Base-by-base conservation (phyloP, 2,888 invertebrate genomes). In the Amorpha juglandis region DNA sequence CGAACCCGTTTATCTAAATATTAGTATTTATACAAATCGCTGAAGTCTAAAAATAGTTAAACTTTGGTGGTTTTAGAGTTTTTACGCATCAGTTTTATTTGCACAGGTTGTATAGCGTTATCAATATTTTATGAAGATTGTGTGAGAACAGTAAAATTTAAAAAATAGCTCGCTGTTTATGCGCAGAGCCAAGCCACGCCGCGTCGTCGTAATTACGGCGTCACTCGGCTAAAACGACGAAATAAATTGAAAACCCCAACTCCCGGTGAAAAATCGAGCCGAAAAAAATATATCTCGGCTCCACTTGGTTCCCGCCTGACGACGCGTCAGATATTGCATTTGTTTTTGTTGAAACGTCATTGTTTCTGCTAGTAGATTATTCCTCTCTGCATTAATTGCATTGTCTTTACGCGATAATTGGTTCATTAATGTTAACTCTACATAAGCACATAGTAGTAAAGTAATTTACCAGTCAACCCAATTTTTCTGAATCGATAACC, bases 201-300 rank as follows among this genome's bases (percentile, higher is more conserved):
- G 78, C 78, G 77, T 79, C 78, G 77, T 79, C 82, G 87, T 89
- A 90, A 92, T 91, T 90, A 91, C 88, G 84, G 82, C 87, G 83
- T 87, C 89, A 89, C 83, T 88, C 84, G 81, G 84, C 84, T 88
- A 89, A 90, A 91, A 89, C 88, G 86, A 81, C 83, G 81, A 88
- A 89, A 92, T 91, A 89, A 91, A 92, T 91, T 91, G 89, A 91
- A 91, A 91, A 91, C 86, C 86, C 87, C 87, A 80, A 81, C 83
- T 86, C 82, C 82, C 84, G 82, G 86, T 86, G 84, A 89, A 90
- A 89, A 89, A 87, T 77, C 78, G 82, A 80, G 82, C 81, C 81
- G 82, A 87, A 86, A 78, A 87, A 89, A n/a, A n/a, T 88, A 87
- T 88, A 84, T 84, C 84, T 88, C 81, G 78, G 81, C 82, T 83